Evolutionary conservation across 2,797 vertebrate species (phyloP).

Genomic region (Sebastes miniatus): DNA sequence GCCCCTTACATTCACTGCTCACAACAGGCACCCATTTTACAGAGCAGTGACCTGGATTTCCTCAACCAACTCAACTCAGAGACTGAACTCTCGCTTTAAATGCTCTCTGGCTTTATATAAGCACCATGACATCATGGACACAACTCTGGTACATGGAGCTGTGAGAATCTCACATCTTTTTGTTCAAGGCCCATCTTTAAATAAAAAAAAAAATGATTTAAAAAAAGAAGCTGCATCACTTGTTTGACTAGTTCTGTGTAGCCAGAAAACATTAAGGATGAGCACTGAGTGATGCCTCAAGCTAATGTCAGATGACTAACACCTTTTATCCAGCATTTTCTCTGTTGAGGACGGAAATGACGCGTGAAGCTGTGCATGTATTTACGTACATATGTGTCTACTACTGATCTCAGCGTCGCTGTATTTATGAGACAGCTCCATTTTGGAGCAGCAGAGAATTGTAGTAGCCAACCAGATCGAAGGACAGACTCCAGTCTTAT

Average conservation of each 20-base stretch:
- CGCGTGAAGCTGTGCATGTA: neutral
- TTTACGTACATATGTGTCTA: neutral
- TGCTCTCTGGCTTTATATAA: slow-evolving; percentile 62
- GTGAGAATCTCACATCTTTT: neutral
- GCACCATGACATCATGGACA: slow-evolving; percentile 48
- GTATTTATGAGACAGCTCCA: slow-evolving; percentile 26
- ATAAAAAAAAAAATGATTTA: neutral
- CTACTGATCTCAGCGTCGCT: slow-evolving; percentile 15
- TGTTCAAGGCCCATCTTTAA: neutral
- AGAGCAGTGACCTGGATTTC: slow-evolving; percentile 77
- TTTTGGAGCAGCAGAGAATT: slow-evolving; percentile 25
- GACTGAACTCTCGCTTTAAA: slow-evolving; percentile 60
- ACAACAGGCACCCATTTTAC: slow-evolving; percentile 70
- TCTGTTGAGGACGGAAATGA: slow-evolving; percentile 14
- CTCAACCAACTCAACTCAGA: slow-evolving; percentile 53
- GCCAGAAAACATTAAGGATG: neutral
- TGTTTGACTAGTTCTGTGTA: slow-evolving; percentile 2
- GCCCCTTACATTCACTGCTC: slow-evolving; percentile 54
- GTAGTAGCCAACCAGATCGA: slow-evolving; percentile 1
- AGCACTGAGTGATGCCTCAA: slow-evolving; percentile 20
- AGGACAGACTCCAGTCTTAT: slow-evolving; percentile 8
- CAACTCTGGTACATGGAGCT: neutral
- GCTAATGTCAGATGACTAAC: slow-evolving; percentile 43
- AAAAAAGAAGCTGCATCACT: neutral
- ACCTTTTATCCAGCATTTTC: slow-evolving; percentile 25